Conservation (phyloP, 2,888 invertebrate genomes). For the Stegana nigrithorax region DNA sequence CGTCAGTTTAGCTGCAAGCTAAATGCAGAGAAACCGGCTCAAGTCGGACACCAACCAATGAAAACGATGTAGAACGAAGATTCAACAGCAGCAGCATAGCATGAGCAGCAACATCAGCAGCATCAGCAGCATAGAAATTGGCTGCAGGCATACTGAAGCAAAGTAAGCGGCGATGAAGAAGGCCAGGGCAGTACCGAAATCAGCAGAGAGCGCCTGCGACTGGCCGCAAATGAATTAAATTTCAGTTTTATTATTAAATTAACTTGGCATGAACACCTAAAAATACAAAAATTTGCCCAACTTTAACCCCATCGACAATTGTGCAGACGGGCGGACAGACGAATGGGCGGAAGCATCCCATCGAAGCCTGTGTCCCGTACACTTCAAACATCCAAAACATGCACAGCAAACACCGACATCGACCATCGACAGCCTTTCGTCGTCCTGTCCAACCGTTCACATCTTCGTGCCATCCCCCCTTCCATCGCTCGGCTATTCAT, state of each 20-base stretch:
- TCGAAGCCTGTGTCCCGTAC: no score
- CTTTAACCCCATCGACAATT: constrained; percentile 18
- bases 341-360: no score
- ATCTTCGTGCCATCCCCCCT: not conserved
- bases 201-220: not conserved
- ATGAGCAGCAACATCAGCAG: not conserved
- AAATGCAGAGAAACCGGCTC: no score
- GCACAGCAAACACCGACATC: no score
- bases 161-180: not conserved
- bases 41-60: no score
- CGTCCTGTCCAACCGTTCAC: not conserved
- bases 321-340: no score
- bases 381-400: no score
- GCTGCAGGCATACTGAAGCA: not conserved
- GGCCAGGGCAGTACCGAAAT: not conserved
- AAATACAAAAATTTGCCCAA: constrained; percentile 45
- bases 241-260: constrained; percentile 65
- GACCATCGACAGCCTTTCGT: no score
- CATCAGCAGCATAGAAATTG: no score
- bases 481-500: not conserved
- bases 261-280: constrained; percentile 66
- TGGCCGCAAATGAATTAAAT: constrained; percentile 64
- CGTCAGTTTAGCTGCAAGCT: not conserved
- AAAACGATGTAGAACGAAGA: not conserved
- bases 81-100: not conserved